phyloP scores from a whole-genome alignment of 2,888 invertebrate genomes.

The Yponomeuta evonymella region DNA sequence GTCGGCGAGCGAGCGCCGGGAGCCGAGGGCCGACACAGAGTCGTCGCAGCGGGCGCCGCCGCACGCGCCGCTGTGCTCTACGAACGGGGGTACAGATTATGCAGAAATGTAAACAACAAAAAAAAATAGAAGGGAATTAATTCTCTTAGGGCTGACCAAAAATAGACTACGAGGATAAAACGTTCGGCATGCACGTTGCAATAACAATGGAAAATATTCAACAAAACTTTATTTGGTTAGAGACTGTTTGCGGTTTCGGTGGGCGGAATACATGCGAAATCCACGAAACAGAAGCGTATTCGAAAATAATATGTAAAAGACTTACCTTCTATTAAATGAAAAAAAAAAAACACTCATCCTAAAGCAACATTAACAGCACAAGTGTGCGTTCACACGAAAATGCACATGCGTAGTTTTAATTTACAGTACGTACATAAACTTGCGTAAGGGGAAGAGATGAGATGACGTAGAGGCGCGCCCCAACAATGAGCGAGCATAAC shows the following conservation, averaged over 20 bases:
- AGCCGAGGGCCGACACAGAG: conserved; percentile 82
- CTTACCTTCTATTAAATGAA: conserved; percentile 30
- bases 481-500: no score
- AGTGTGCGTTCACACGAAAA: conserved; percentile 22
- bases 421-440: background rate
- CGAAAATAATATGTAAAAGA: conserved; percentile 20
- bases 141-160: no score
- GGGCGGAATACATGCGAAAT: background rate
- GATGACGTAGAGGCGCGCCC: no score
- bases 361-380: conserved; percentile 33
- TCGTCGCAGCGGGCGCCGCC: conserved; percentile 72
- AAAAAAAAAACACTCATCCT: conserved; percentile 31
- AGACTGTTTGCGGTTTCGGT: no score
- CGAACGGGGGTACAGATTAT: background rate
- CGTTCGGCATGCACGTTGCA: no score
- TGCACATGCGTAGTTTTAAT: conserved; percentile 40
- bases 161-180: no score
- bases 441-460: no score
- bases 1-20: conserved; percentile 86
- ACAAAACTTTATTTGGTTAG: no score
- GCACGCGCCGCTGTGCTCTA: conserved; percentile 64
- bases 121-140: background rate
- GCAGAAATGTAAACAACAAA: background rate
- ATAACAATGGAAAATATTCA: no score
- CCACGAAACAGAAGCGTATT: background rate